Percentiles rank a stretch among this genome's conserved stretches.
These are phyloP conservation scores for Ochropacha duplaris DNA, from an alignment of 2,888 invertebrate genomes.

Conservation along the genomic window DNA sequence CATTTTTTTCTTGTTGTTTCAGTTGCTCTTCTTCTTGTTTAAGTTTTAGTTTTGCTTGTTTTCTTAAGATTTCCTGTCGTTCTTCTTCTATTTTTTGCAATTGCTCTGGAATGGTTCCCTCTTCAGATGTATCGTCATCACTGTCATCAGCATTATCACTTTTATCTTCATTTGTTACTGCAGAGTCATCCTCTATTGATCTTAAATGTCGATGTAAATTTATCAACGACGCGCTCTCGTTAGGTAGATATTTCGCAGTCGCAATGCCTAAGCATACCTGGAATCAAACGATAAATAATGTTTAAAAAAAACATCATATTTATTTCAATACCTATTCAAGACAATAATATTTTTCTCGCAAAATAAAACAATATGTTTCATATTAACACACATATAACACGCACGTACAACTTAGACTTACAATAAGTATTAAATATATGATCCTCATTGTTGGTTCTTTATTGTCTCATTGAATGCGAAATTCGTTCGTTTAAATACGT, in stretches of 20 bases:
- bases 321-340: neutral
- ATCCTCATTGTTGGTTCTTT: slow-evolving; percentile 65
- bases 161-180: slow-evolving; percentile 39
- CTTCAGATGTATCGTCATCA: slow-evolving; percentile 31
- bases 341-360: neutral
- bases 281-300: slow-evolving; percentile 32
- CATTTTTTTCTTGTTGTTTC: slow-evolving; percentile 45
- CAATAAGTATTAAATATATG: slow-evolving; percentile 62
- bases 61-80: slow-evolving; percentile 32
- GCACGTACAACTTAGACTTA: slow-evolving; percentile 47
- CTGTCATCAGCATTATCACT: slow-evolving; percentile 40
- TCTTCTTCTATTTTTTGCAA: slow-evolving; percentile 34
- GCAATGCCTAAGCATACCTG: slow-evolving; percentile 66
- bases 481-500: slow-evolving; percentile 71
- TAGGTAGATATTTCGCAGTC: slow-evolving; percentile 72
- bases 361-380: neutral
- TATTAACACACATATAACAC: slow-evolving; percentile 10
- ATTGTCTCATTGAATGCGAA: slow-evolving; percentile 53
- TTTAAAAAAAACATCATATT: slow-evolving; percentile 3
- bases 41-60: slow-evolving; percentile 32
- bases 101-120: slow-evolving; percentile 34
- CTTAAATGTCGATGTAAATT: slow-evolving; percentile 45
- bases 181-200: slow-evolving; percentile 52
- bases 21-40: slow-evolving; percentile 27
- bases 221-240: slow-evolving; percentile 49